Evolutionary conservation across 1,140 invertebrate species (phyloP).

Genomic region (Caenorhabditis brenneri): DNA sequence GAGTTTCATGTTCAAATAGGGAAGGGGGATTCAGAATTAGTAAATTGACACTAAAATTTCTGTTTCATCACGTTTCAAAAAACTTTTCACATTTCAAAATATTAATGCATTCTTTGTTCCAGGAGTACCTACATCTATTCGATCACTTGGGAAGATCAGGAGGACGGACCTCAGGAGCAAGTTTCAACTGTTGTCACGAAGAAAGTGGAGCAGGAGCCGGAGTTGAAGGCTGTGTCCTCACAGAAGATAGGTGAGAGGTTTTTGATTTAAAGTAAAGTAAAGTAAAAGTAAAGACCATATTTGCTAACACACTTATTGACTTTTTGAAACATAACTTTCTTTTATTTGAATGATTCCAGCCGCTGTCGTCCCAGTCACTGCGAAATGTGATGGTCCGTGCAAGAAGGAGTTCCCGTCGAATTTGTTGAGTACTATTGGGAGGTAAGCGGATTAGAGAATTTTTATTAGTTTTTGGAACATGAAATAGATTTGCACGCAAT

Average conservation of each 20-base stretch:
- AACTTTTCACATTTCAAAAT: too few species aligned
- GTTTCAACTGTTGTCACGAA: background rate
- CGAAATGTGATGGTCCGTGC: background rate
- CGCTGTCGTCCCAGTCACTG: background rate
- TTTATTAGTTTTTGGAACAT: too few species aligned
- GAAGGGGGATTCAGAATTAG: too few species aligned
- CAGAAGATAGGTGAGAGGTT: too few species aligned
- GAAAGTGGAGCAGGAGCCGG: background rate
- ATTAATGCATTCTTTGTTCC: background rate
- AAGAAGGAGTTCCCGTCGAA: background rate
- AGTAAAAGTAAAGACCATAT: too few species aligned
- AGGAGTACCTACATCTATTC: background rate
- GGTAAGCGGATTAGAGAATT: background rate
- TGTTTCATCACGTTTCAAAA: too few species aligned
- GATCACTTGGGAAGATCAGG: background rate
- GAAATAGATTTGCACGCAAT: background rate
- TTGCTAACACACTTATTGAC: too few species aligned
- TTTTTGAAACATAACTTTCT: too few species aligned
- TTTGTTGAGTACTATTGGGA: background rate
- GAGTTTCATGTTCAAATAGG: background rate
- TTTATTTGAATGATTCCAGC: background rate
- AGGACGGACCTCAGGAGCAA: background rate
- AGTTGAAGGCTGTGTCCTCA: background rate
- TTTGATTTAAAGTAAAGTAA: too few species aligned
- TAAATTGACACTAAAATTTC: too few species aligned